Evolutionary conservation across 2,113 vertebrate genomes (phyloP).

Genomic region (Triplophysa siluroides): DNA sequence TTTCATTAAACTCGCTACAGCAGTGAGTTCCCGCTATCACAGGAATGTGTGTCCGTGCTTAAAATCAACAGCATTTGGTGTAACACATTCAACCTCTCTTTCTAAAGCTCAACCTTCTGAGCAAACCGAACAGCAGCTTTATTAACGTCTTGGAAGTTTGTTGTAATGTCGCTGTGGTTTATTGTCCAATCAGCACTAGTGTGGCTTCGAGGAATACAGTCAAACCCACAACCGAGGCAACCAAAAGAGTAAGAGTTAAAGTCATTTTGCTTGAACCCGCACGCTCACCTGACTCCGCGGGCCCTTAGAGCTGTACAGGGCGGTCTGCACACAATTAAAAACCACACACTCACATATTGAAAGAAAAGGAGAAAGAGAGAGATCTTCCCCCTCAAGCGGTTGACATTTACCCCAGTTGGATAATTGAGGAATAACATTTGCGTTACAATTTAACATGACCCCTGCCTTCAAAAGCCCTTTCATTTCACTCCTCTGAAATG

Average conservation of each 20-base stretch:
- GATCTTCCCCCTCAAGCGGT: constrained; percentile 84
- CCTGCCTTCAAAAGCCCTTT: constrained; percentile 89
- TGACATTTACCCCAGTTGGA: constrained; percentile 95
- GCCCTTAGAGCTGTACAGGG: constrained; percentile 36
- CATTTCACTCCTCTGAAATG: constrained; percentile 87
- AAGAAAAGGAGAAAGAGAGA: constrained; percentile 31
- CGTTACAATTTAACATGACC: constrained; percentile 95
- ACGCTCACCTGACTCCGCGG: constrained; percentile 68
- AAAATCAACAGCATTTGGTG: constrained; percentile 8
- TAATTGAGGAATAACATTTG: constrained; percentile 99
- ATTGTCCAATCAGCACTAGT: neutral
- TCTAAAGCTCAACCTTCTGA: neutral
- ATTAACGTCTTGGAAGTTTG: neutral
- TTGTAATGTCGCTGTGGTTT: neutral
- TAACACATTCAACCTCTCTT: neutral
- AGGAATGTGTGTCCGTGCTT: constrained; percentile 56
- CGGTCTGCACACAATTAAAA: constrained; percentile 40
- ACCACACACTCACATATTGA: constrained; percentile 19
- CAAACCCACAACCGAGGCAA: neutral
- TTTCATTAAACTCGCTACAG: constrained; percentile 82
- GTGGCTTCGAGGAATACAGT: neutral
- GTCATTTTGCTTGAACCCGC: constrained; percentile 53
- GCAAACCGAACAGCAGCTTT: neutral
- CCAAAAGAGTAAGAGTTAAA: neutral
- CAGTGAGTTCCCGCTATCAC: constrained; percentile 60